Evolutionary conservation across 2,113 vertebrate genomes (phyloP), one percentile per base, ranked within the genome.

Genomic region (Garra rufa): DNA sequence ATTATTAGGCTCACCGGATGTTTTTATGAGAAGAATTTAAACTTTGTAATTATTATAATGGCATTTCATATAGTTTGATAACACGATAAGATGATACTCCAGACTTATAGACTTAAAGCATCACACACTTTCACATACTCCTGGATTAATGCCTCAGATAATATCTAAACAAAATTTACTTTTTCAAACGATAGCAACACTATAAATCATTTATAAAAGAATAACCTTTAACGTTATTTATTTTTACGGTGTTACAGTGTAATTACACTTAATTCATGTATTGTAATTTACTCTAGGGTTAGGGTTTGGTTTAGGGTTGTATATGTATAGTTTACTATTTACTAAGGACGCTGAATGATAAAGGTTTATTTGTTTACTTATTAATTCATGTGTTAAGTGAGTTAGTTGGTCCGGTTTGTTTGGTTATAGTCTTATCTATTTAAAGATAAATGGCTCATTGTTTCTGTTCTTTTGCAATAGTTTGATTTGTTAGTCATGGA

Each of bases 361-460:
- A 69, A 69, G 65, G 21, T 17, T 19, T 34, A 65, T 65, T 34
- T 19, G 17, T 71, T 43, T 24, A 13, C 11, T 52, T 3, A 52
- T 52, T 48, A 2, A 50, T 73, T 26, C 1, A 44, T n/a, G n/a
- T n/a, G n/a, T 73, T 73, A 2, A 73, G 8, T 50, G 17, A 24
- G 3, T 38, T n/a, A 41, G 34, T 10, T 70, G 30, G 17, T 43
- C 69, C 9, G 43, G 69, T 44, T 24, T 28, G 24, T 26, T 30
- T 69, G 65, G 14, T 38, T 19, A 24, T 4, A 15, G 6, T 46
- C 73, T 75, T 75, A 75, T 75, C 71, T 48, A 75, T 75, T 26
- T 26, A 28, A 30, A 50, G 71, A 75, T 50, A 75, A 50, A 24
- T 30, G 24, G 17, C 44, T 75, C 44, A 75, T 28, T 75, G 71